phyloP scores from a whole-genome alignment of 2,113 vertebrate genomes.

The Sula dactylatra region DNA sequence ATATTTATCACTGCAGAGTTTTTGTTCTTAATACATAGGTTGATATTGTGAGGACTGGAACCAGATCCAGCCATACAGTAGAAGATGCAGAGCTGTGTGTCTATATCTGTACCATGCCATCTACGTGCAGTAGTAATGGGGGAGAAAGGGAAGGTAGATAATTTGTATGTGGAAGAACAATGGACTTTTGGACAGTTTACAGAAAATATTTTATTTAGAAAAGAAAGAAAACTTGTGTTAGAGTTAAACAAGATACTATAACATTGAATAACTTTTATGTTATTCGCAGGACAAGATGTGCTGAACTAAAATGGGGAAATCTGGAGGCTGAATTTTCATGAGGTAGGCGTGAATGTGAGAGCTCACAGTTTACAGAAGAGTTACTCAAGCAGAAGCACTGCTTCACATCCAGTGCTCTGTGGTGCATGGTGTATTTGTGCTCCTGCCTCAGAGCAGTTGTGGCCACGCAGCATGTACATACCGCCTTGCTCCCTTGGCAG shows the following conservation, averaged over 20 bases:
- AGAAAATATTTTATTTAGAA: not conserved
- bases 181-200: not conserved
- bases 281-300: not conserved
- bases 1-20: not conserved
- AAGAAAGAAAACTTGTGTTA: not conserved
- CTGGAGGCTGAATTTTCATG: not conserved
- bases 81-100: not conserved
- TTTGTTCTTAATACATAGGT: not conserved
- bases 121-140: not conserved
- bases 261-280: not conserved
- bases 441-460: not conserved
- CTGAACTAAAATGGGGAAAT: not conserved
- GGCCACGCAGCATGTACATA: rapidly evolving
- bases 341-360: rapidly evolving
- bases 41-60: not conserved
- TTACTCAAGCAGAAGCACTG: not conserved
- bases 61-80: not conserved
- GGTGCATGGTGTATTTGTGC: rapidly evolving
- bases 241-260: not conserved
- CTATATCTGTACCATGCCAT: not conserved
- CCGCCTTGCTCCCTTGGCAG: rapidly evolving
- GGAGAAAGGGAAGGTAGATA: not conserved
- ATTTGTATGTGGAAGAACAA: not conserved
- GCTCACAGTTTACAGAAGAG: not conserved
- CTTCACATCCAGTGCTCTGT: not conserved